Conservation (phyloP, 2,113 vertebrate genomes). For the Jaculus jaculus region DNA sequence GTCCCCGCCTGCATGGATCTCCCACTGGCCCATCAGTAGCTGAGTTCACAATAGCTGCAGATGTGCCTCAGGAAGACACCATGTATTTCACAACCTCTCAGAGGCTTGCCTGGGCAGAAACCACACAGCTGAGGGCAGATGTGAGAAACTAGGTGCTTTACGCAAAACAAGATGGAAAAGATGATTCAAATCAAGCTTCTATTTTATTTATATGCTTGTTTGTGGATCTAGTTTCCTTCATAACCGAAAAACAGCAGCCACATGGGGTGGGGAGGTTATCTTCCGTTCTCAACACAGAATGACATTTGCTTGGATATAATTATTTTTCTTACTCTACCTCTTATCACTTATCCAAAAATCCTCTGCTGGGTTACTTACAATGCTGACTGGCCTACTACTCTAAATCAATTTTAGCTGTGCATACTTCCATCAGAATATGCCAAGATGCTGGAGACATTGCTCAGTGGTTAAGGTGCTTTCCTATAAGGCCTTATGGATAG, state of each 20-base stretch:
- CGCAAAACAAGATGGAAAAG: conserved; percentile 66
- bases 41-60: not conserved
- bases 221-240: conserved; percentile 34
- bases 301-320: not conserved
- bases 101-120: conserved; percentile 38
- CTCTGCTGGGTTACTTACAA: not conserved
- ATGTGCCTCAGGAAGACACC: not conserved
- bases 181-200: conserved; percentile 42
- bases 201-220: conserved; percentile 44
- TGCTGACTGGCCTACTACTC: not conserved
- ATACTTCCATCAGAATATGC: not conserved
- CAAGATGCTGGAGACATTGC: no score
- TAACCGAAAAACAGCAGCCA: conserved; percentile 43
- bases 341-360: not conserved
- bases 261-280: not conserved
- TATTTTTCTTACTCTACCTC: not conserved
- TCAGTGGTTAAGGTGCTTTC: no score
- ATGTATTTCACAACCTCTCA: conserved; percentile 14
- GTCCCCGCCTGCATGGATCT: not conserved
- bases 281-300: not conserved
- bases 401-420: not conserved
- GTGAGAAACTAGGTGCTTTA: conserved; percentile 14
- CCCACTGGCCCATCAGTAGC: not conserved
- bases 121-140: not conserved
- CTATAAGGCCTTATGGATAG: no score